Evolutionary conservation across 2,888 invertebrate species (phyloP), one percentile per base, ranked within the genome.

Genomic region (Meganola albula): DNA sequence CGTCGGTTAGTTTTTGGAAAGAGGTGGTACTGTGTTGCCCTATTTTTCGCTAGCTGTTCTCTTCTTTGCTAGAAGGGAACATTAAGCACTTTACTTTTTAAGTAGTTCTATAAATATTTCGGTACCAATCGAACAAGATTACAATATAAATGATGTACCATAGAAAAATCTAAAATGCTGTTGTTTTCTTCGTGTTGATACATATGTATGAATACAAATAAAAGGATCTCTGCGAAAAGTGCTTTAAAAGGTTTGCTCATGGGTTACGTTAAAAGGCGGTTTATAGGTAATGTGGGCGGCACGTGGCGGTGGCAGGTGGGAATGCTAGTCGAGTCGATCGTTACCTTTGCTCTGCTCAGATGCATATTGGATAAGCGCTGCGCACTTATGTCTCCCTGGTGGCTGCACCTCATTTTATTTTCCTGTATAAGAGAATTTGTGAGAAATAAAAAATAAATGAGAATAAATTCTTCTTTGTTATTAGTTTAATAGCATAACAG

Each of bases 301-400:
- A 40, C 42, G 32, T 48, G 52, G 30, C 28, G 12, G 26, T 25
- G 38, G 31, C 42, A 48, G 55, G 45, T 52, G 45, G 27, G 26
- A 36, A 29, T 20, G 33, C 38, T 46, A 31, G 24, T 24, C 24
- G 31, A 34, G 33, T 24, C 24, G 50, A 29, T 51, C 41, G 34
- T 44, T 42, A 42, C 38, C 25, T n/a, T 20, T 28, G 34, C 32
- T 10, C 14, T 11, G 18, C 7, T 34, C 40, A 20, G 29, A 26
- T 48, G 45, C 45, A 48, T 55, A 48, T 45, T 45, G 34, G 24
- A 55, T 51, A 40, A 43, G 30, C 33, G 27, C 36, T 41, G 39
- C 34, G 30, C 36, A 43, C 36, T 55, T 43, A 37, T 42, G 22
- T 26, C n/a, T 22, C 30, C 36, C 28, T 38, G 6, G 40, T 45